phyloP scores from a whole-genome alignment of 1,140 invertebrate genomes.

The Paralvinella palmiformis region DNA sequence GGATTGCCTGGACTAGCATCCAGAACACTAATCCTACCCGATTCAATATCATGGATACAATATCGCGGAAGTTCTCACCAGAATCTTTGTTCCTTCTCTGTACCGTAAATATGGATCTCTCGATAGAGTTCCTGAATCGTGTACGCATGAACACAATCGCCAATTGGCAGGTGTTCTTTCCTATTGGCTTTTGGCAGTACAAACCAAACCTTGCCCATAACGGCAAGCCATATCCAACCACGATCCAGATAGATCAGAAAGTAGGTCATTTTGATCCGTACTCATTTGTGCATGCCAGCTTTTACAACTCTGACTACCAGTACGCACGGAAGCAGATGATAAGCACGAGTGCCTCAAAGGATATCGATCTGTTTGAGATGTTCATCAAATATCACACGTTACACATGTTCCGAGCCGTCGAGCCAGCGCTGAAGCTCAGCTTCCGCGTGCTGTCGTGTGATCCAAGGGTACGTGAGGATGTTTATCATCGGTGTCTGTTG shows the following conservation, averaged over 20 bases:
- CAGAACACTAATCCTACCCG: constrained; percentile 46
- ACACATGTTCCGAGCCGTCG: constrained; percentile 65
- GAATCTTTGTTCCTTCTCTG: constrained; percentile 39
- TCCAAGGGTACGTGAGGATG: constrained; percentile 21
- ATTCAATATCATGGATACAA: constrained; percentile 66
- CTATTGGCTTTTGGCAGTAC: constrained; percentile 48
- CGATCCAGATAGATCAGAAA: constrained; percentile 68
- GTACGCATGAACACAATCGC: constrained; percentile 48
- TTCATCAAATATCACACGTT: constrained; percentile 59
- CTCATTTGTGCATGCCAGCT: constrained; percentile 67
- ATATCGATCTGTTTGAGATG: constrained; percentile 57
- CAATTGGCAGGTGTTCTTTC: constrained; percentile 51
- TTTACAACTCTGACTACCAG: constrained; percentile 76
- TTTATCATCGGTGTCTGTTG: constrained; percentile 36
- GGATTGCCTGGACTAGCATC: constrained; percentile 64
- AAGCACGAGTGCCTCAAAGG: constrained; percentile 22
- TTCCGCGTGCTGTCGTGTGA: constrained; percentile 52
- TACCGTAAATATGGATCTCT: constrained; percentile 57
- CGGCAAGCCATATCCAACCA: constrained; percentile 49
- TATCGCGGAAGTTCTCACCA: constrained; percentile 59
- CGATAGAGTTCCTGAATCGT: constrained; percentile 72
- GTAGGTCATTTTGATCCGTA: constrained; percentile 72
- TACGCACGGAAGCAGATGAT: constrained; percentile 59
- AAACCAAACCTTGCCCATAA: constrained; percentile 46
- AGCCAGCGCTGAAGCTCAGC: constrained; percentile 61